Evolutionary conservation across 2,797 vertebrate species (phyloP).

Genomic region (Taeniopygia guttata): DNA sequence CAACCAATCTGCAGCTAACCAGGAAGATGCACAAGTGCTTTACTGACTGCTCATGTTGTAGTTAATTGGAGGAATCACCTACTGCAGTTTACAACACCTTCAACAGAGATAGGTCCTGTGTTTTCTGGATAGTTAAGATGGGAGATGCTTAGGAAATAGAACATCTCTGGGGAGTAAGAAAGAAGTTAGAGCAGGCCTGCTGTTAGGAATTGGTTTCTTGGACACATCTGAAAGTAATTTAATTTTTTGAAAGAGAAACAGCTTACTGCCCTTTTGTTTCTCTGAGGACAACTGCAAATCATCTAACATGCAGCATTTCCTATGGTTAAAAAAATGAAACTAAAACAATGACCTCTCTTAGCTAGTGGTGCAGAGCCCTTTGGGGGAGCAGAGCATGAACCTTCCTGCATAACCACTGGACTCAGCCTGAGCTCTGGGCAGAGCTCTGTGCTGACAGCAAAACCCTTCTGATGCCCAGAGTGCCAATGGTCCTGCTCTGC

Average conservation of each 20-base stretch:
- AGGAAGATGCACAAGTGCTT: not conserved
- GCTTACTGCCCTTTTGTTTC: conserved; percentile 56
- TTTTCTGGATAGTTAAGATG: not conserved
- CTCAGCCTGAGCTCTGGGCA: not conserved
- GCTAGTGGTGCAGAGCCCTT: not conserved
- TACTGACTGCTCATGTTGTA: not conserved
- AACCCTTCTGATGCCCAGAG: not conserved
- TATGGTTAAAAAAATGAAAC: conserved; percentile 1
- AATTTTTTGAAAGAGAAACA: conserved; percentile 4
- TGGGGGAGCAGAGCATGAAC: not conserved
- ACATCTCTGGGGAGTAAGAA: not conserved
- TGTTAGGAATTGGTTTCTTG: conserved; percentile 15
- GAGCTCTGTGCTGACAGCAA: not conserved
- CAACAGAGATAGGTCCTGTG: not conserved
- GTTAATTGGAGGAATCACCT: not conserved
- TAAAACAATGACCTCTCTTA: conserved; percentile 3
- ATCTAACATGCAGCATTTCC: conserved; percentile 11
- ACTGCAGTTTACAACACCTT: not conserved
- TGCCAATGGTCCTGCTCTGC: not conserved
- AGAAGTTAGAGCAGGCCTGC: not conserved
- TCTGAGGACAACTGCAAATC: conserved; percentile 42
- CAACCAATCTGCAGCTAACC: not conserved
- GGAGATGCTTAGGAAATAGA: not conserved
- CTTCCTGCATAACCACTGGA: not conserved
- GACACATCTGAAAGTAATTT: conserved; percentile 54